A percentile compares a stretch with the other conserved stretches of the same genome.
Conservation (phyloP, 2,888 invertebrate genomes). For the Timema podura region DNA sequence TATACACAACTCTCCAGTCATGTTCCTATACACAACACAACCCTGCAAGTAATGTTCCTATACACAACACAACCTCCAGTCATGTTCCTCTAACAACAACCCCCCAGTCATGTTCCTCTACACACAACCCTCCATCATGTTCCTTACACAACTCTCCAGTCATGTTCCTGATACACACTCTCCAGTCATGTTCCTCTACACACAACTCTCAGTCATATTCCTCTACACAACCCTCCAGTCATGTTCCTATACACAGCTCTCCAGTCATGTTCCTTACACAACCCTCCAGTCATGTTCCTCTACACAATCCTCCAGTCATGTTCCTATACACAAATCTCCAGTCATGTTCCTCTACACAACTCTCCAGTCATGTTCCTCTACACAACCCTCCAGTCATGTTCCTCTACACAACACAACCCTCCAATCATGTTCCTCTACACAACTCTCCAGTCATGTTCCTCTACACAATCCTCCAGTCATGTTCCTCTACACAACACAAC, state of each 20-base stretch:
- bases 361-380: constrained; percentile 99
- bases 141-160: constrained; percentile 99
- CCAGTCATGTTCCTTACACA: constrained; percentile 17
- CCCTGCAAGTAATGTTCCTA: constrained; percentile 16
- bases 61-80: neutral
- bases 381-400: constrained; percentile 24
- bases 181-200: neutral
- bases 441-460: constrained; percentile 12
- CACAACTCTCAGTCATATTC: constrained; percentile 15
- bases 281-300: neutral
- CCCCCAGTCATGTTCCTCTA: neutral
- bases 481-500: too few relatives aligned
- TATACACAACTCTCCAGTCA: constrained; percentile 99
- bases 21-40: constrained; percentile 75
- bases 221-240: constrained; percentile 99
- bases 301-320: neutral
- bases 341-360: constrained; percentile 76
- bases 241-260: constrained; percentile 79
- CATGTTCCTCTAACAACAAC: constrained; percentile 41
- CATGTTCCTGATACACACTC: constrained; percentile 74
- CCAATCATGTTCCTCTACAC: neutral
- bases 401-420: neutral
- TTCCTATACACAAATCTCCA: constrained; percentile 13
- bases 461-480: too few relatives aligned
- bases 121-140: constrained; percentile 16